Conservation (phyloP, 1,140 invertebrate species). For the Glossosoma conforme region DNA sequence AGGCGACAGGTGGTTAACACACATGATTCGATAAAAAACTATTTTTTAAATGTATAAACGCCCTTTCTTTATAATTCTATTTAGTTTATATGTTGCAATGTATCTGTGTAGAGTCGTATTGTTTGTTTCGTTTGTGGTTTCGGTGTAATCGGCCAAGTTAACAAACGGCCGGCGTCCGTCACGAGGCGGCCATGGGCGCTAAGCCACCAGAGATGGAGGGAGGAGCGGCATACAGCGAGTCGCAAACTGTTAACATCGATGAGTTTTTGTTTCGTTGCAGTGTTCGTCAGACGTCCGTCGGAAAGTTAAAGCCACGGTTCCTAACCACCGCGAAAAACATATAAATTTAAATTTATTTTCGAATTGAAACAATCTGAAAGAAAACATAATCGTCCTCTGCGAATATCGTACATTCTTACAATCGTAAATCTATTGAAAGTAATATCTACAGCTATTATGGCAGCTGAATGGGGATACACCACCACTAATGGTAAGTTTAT, state of each 20-base stretch:
- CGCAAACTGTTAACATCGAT: constrained; percentile 16
- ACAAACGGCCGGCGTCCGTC: not conserved
- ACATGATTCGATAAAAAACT: too few relatives aligned
- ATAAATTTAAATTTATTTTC: too few relatives aligned
- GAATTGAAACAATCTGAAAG: too few relatives aligned
- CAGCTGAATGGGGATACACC: constrained; percentile 47
- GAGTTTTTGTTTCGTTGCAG: constrained; percentile 20
- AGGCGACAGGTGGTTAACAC: constrained; percentile 13
- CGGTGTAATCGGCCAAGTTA: too few relatives aligned
- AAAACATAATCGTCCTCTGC: too few relatives aligned
- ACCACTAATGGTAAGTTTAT: constrained; percentile 48
- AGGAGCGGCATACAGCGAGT: constrained; percentile 15
- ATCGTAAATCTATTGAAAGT: not conserved
- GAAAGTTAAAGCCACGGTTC: not conserved
- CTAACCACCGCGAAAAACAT: not conserved
- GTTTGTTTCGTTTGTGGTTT: not conserved
- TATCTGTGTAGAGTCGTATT: not conserved
- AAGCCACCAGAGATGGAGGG: constrained; percentile 30
- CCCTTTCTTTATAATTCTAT: not conserved
- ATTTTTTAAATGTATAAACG: too few relatives aligned
- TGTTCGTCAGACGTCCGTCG: constrained; percentile 14
- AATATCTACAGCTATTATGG: not conserved
- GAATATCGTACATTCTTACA: too few relatives aligned
- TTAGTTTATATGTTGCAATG: not conserved
- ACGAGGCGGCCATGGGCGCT: constrained; percentile 7